These are phyloP conservation scores for Pseudorhiza aurosa DNA, from an alignment of 30 jellyfish, hydroid and myxozoan genomes.

Conservation along the genomic window DNA sequence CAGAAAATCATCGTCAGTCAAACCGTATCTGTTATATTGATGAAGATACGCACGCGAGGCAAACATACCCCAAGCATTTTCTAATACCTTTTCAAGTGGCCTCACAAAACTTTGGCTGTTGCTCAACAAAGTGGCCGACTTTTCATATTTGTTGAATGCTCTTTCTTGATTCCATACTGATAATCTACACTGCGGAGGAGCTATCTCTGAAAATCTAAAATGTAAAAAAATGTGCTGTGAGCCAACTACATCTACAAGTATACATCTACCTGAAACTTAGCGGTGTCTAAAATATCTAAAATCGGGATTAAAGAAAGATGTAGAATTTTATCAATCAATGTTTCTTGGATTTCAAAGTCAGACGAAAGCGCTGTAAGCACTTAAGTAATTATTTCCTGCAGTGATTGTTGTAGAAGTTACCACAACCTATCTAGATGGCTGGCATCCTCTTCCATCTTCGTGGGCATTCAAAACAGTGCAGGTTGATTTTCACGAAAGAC, in stretches of 20 bases:
- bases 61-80: conserved; percentile 95
- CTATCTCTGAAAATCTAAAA: conserved; percentile 52
- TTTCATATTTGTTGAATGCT: conserved; percentile 80
- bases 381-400: no score
- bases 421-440: no score
- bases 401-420: no score
- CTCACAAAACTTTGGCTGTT: conserved; percentile 85
- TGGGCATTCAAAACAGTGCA: no score
- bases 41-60: conserved; percentile 93
- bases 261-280: no score
- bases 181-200: conserved; percentile 4
- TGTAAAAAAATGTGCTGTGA: neutral
- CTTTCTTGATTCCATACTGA: conserved; percentile 85
- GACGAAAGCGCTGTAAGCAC: no score
- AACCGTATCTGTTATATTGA: conserved; percentile 88
- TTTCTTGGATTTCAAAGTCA: no score
- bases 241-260: neutral
- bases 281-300: no score
- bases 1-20: conserved; percentile 90
- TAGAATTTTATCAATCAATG: no score
- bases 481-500: no score
- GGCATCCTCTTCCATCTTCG: no score
- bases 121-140: conserved; percentile 86
- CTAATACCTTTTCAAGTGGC: conserved; percentile 69
- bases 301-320: no score